These are phyloP conservation scores for Microplitis manilae DNA, from an alignment of 2,888 invertebrate species.

Conservation along the genomic window DNA sequence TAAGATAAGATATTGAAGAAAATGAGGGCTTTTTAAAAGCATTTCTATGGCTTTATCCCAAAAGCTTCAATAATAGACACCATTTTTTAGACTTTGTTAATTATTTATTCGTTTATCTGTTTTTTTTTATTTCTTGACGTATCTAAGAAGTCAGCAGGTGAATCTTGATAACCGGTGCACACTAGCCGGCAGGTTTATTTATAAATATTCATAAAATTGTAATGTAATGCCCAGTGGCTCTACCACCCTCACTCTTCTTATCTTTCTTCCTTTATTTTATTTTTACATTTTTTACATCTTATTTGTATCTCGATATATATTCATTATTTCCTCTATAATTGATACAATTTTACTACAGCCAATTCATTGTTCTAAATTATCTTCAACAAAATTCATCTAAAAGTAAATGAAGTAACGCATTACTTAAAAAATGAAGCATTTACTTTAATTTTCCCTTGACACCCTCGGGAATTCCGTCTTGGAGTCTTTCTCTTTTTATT, in stretches of 20 bases:
- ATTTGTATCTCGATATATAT: neutral
- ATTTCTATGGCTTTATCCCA: conserved; percentile 52
- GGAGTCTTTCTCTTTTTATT: neutral
- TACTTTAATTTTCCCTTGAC: too few species aligned
- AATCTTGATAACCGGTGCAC: conserved; percentile 67
- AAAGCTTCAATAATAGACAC: conserved; percentile 62
- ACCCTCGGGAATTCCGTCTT: neutral
- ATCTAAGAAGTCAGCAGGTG: conserved; percentile 51
- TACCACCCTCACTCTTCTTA: conserved; percentile 60
- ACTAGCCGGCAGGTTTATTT: conserved; percentile 37
- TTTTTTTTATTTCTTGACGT: conserved; percentile 50
- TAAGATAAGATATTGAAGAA: conserved; percentile 1
- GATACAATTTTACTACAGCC: neutral
- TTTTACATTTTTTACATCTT: neutral
- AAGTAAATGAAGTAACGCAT: too few species aligned
- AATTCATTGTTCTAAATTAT: too few species aligned
- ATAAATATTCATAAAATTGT: conserved; percentile 51
- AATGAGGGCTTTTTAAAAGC: conserved; percentile 7
- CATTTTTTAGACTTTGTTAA: conserved; percentile 25
- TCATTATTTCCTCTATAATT: neutral
- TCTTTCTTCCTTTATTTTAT: neutral
- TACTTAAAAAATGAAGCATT: too few species aligned
- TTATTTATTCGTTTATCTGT: neutral
- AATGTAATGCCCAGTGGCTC: conserved; percentile 61
- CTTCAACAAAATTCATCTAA: too few species aligned